Evolutionary conservation across 1,140 invertebrate species (phyloP), one percentile per base, ranked within the genome.

Genomic region (Drosophila melanogaster): DNA sequence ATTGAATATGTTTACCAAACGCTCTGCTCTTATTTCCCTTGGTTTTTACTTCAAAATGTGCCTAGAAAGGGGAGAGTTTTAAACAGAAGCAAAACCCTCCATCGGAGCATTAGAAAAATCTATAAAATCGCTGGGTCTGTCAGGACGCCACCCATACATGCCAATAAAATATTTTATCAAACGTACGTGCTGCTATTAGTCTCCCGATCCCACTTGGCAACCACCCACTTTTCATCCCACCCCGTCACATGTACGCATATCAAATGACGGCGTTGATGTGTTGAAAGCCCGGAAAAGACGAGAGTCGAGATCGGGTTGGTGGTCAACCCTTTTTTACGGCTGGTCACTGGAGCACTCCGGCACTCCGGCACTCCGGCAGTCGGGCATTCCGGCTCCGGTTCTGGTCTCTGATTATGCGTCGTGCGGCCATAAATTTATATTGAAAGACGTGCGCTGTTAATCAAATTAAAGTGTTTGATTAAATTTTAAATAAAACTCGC

Each of bases 101-200:
- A 33, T 49, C 41, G 41, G 50, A 44, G 53, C 50, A 86, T 85
- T 81, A 74, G 79, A 77, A 71, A 79, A 86, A 86, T 86, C 81
- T 77, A 89, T 87, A 83, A 79, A 77, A 83, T 77, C 64, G 77
- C 73, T 86, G 62, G 64, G 79, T 77, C 49, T 73, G 77, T 66
- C 81, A 77, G 77, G 47, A 70, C 54, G 49, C 38, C 58, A 65
- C 40, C 38, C 70, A 79, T 73, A 81, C 83, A 86, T 86, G 79
- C 84, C 85, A 89, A 89, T 89, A 89, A 89, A 89, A 89, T 89
- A 89, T 89, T 89, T 89, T 89, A 89, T 89, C 85, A 89, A 78
- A 67, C 73, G 84, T 80, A 89, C 84, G 84, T 89, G 84, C 79
- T 80, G 85, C 84, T 89, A 89, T 89, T 89, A 89, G 85, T 58